Base-by-base conservation (phyloP, 2,888 invertebrate genomes). In the Phorcus lineatus region DNA sequence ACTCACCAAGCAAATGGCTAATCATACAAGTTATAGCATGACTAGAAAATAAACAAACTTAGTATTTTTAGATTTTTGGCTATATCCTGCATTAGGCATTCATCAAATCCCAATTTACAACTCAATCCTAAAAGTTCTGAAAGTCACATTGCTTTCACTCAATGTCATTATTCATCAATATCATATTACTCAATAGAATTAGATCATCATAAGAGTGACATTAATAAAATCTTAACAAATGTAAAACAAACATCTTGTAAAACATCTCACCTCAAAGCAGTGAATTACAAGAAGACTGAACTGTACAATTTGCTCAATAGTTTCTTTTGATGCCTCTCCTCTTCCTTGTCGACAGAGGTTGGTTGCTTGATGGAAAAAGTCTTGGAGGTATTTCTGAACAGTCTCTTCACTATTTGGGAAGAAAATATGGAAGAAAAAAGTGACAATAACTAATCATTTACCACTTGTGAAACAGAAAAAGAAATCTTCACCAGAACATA, bases 261-360 rank as follows among this genome's bases (percentile, higher is more conserved):
- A 11, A 2, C 28, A 16, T 9, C 31, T 80, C 78, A 90, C 89
- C 88, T 90, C 89, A 31, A 88, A 78, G 80, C 89, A 90, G 74
- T 89, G 89, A 22, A 86, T 81, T 19, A 87, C 85, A 57, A 90
- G 85, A 9, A 87, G 76, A 52, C 84, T 83, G 67, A 90, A 84
- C 74, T 88, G 13, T 85, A 77, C 57, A 85, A 80, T 24, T 82
- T 74, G 54, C 24, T 81, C 40, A 0, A 36, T 47, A 1, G 31
- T 66, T 67, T 54, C 28, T 19, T 40, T 6, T 74, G 75, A 16
- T 70, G 75, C 3, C 16, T 82, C 77, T 24, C 80, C 74, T 16
- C 66, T 74, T 28, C 77, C 81, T 2, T 80, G 74, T 28, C 79
- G 19, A 31, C 86, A 55, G 28, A 83, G 53, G 0, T 55, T 75